Conservation (phyloP, 2,888 invertebrate species). For the Metalampra italica region DNA sequence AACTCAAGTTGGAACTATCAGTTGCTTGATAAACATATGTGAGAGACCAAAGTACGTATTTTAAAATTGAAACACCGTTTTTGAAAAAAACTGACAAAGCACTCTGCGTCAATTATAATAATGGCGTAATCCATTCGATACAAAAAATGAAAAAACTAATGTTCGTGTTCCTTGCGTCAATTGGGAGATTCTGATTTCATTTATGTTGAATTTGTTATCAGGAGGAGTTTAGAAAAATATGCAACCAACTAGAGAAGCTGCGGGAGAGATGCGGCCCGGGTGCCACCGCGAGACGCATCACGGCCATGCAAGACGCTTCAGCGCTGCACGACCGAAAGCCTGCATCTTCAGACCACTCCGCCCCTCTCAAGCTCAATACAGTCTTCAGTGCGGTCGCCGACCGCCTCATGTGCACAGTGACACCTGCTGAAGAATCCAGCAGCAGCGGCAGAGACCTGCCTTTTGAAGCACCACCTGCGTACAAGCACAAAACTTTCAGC, state of each 20-base stretch:
- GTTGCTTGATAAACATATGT: too few species aligned
- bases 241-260: slow-evolving; percentile 87
- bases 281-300: slow-evolving; percentile 84
- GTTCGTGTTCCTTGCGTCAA: too few species aligned
- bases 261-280: slow-evolving; percentile 88
- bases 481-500: slow-evolving; percentile 71
- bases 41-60: too few species aligned
- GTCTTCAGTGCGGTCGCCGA: slow-evolving; percentile 76
- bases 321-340: slow-evolving; percentile 76
- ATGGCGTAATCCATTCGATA: too few species aligned
- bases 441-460: slow-evolving; percentile 69
- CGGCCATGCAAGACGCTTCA: slow-evolving; percentile 90
- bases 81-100: too few species aligned
- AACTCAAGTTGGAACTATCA: too few species aligned
- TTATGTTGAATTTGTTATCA: slow-evolving; percentile 31
- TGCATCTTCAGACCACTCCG: slow-evolving; percentile 66
- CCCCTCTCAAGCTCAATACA: slow-evolving; percentile 70
- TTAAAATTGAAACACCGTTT: too few species aligned
- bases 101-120: too few species aligned
- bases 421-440: slow-evolving; percentile 71
- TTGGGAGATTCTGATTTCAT: too few species aligned
- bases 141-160: too few species aligned
- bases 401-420: slow-evolving; percentile 71
- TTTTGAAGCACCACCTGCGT: slow-evolving; percentile 67
- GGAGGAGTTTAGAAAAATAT: slow-evolving; percentile 91